phyloP scores from a whole-genome alignment of 2,797 vertebrate genomes.

The Pangasius krempfi region DNA sequence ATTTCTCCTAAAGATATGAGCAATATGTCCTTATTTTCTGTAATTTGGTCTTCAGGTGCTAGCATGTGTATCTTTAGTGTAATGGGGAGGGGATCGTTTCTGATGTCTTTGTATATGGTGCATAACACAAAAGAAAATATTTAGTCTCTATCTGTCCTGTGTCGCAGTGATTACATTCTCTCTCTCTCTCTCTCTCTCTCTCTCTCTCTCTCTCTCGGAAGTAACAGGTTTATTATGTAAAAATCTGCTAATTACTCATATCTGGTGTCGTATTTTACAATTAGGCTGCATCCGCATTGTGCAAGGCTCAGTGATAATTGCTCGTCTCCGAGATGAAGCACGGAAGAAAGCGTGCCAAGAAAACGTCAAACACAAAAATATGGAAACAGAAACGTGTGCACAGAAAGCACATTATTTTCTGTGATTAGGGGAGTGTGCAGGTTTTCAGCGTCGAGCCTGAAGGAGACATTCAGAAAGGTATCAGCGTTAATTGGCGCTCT shows the following conservation, averaged over 20 bases:
- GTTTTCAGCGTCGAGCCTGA: background rate
- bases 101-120: background rate
- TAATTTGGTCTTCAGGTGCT: background rate
- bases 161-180: background rate
- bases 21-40: background rate
- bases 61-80: background rate
- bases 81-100: background rate
- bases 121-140: background rate
- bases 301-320: background rate
- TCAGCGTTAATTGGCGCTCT: constrained; percentile 41
- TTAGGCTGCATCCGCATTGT: constrained; percentile 7
- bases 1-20: background rate
- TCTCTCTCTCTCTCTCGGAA: background rate
- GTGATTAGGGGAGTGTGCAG: background rate
- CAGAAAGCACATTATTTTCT: background rate
- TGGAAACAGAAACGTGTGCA: background rate
- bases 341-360: background rate
- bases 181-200: background rate
- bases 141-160: background rate
- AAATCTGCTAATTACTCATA: constrained; percentile 8
- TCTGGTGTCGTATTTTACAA: background rate
- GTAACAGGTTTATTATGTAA: background rate
- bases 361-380: background rate
- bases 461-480: constrained; percentile 21
- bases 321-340: background rate